A percentile compares a stretch with the other conserved stretches of the same genome.
These are phyloP conservation scores for Ameiurus melas DNA, from an alignment of 2,113 vertebrate species.

Conservation along the genomic window DNA sequence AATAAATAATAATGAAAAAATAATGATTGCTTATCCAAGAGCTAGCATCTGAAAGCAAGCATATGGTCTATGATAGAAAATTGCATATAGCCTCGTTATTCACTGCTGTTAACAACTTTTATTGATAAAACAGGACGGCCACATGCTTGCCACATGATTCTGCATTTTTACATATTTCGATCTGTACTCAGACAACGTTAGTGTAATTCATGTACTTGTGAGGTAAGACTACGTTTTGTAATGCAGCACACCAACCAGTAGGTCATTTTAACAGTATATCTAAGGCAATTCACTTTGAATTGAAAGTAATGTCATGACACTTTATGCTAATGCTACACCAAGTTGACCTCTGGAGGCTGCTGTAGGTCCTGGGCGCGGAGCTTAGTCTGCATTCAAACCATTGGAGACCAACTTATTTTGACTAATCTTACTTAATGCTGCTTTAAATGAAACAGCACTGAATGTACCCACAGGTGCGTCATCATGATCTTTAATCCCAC, in stretches of 20 bases:
- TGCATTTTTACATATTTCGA: neutral
- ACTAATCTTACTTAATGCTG: neutral
- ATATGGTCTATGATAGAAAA: too few species aligned
- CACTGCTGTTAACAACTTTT: neutral
- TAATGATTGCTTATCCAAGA: neutral
- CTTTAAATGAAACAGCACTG: neutral
- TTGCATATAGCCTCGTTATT: neutral
- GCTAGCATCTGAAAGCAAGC: neutral
- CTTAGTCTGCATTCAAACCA: constrained; percentile 13
- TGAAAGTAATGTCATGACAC: neutral
- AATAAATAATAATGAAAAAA: too few species aligned
- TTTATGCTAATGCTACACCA: neutral
- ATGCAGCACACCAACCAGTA: neutral
- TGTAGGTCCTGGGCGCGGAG: neutral
- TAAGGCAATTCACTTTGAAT: too few species aligned
- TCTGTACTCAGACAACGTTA: neutral
- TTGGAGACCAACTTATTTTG: constrained; percentile 20
- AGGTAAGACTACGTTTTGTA: neutral
- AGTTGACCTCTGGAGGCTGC: neutral
- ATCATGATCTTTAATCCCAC: neutral
- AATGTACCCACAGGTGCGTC: neutral
- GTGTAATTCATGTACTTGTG: too few species aligned
- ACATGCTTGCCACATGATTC: neutral
- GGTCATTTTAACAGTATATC: neutral
- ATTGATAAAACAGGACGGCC: neutral